Evolutionary conservation across 2,113 vertebrate genomes (phyloP).

Genomic region (Onychorhynchus coronatus): DNA sequence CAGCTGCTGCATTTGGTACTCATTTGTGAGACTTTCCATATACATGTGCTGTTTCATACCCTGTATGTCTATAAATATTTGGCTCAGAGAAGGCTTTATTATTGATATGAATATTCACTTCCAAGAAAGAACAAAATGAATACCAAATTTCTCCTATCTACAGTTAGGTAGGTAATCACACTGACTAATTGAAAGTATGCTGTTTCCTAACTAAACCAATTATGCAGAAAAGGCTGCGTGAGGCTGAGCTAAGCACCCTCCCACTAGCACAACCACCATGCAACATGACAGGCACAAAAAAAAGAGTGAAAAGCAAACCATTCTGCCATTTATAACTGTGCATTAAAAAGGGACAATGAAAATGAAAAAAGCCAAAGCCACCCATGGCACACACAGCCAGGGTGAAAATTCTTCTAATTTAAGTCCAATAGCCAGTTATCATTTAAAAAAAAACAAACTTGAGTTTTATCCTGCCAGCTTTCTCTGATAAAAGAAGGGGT

Average conservation of each 20-base stretch:
- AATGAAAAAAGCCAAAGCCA: background rate
- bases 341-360: background rate
- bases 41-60: background rate
- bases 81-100: background rate
- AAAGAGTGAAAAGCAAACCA: background rate
- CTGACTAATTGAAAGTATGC: background rate
- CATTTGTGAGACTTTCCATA: background rate
- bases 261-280: background rate
- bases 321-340: background rate
- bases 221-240: background rate
- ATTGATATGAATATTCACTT: background rate
- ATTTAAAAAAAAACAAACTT: background rate
- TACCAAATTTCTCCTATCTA: background rate
- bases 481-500: background rate
- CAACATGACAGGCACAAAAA: background rate
- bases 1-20: background rate
- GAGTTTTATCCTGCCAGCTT: background rate
- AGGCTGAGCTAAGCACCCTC: background rate
- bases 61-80: background rate
- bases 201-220: background rate
- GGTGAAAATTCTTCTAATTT: background rate
- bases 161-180: background rate
- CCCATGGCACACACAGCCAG: background rate
- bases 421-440: background rate
- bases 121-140: slow-evolving; percentile 1